phyloP scores from a whole-genome alignment of 2,113 vertebrate species.

The Platanista minor region DNA sequence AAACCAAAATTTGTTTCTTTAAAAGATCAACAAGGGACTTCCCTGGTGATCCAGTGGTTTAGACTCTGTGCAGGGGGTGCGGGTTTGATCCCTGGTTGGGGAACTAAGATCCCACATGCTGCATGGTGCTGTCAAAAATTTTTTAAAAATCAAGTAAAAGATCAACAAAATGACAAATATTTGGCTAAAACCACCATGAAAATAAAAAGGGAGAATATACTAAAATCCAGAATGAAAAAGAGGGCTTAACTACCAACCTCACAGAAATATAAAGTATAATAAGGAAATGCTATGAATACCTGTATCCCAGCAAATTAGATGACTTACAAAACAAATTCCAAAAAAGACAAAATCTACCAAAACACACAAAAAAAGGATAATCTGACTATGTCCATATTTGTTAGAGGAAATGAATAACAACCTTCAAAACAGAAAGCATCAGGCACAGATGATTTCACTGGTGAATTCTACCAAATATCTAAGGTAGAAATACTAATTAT shows the following conservation, averaged over 20 bases:
- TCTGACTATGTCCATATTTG: neutral
- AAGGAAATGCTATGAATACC: neutral
- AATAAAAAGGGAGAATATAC: neutral
- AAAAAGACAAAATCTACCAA: neutral
- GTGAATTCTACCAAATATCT: neutral
- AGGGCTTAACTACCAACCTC: neutral
- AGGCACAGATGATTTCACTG: neutral
- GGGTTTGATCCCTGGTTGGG: no score
- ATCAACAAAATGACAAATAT: neutral
- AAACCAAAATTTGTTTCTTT: neutral
- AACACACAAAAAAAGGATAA: neutral
- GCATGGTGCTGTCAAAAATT: no score
- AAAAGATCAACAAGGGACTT: no score
- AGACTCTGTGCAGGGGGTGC: no score
- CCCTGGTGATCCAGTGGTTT: no score
- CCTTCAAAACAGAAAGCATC: neutral
- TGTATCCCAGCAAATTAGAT: neutral
- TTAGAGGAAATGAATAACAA: neutral
- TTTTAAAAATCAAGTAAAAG: neutral
- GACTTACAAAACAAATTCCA: neutral
- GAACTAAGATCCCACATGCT: no score
- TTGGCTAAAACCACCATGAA: neutral
- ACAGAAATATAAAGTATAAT: neutral
- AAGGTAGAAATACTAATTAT: neutral
- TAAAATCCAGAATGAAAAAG: neutral